Evolutionary conservation across 2,797 vertebrate genomes (phyloP).

Genomic region (Alectoris magna): DNA sequence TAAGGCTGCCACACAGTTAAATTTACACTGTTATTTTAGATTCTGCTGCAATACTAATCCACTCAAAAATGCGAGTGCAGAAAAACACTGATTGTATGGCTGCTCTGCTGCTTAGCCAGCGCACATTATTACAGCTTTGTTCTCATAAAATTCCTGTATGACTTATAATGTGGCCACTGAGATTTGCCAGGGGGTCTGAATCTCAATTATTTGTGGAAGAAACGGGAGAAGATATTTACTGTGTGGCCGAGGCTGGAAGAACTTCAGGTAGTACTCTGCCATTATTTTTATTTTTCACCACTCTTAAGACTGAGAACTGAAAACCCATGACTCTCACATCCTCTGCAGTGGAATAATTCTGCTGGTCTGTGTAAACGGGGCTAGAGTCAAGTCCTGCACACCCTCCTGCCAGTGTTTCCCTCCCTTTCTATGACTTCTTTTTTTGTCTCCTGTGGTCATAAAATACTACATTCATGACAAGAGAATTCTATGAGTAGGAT

Average conservation of each 20-base stretch:
- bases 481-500: neutral
- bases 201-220: slow-evolving; percentile 19
- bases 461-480: neutral
- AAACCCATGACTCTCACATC: neutral
- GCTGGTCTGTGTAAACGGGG: neutral
- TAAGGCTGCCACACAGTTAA: slow-evolving; percentile 42
- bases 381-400: neutral
- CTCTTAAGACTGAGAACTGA: neutral
- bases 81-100: slow-evolving; percentile 3
- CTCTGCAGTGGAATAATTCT: neutral
- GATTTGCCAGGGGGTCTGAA: slow-evolving; percentile 8
- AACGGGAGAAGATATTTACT: neutral
- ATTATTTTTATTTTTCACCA: neutral
- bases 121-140: neutral
- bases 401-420: neutral
- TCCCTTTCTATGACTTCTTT: neutral
- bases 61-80: neutral
- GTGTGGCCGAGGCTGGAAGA: neutral
- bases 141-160: slow-evolving; percentile 10
- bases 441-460: neutral
- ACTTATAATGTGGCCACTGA: neutral
- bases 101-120: neutral
- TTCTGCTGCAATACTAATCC: slow-evolving; percentile 4
- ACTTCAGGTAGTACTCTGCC: neutral
- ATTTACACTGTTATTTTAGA: slow-evolving; percentile 16